These are phyloP conservation scores for Indicator indicator DNA, from an alignment of 2,113 vertebrate genomes.

Conservation along the genomic window DNA sequence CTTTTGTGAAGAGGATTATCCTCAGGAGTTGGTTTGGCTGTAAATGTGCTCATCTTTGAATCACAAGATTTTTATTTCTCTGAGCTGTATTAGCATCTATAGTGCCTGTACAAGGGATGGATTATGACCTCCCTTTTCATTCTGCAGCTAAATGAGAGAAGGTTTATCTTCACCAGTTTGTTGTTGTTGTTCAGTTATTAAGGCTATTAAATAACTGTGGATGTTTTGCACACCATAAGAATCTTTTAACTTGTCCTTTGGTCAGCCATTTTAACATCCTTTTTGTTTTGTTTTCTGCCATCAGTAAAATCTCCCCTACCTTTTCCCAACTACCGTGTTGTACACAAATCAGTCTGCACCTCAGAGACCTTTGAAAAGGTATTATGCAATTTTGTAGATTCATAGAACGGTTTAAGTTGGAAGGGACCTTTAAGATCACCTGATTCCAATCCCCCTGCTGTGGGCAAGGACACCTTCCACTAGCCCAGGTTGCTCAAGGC, in stretches of 20 bases:
- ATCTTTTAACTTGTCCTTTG: neutral
- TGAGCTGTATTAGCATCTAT: neutral
- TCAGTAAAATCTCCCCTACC: neutral
- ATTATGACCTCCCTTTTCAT: constrained; percentile 22
- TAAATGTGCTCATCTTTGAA: constrained; percentile 13
- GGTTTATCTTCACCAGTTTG: neutral
- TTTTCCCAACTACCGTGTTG: neutral
- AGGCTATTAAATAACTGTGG: neutral
- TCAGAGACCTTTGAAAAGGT: neutral
- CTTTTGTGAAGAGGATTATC: constrained; percentile 21
- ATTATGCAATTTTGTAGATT: neutral
- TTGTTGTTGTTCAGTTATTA: neutral
- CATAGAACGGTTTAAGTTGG: neutral
- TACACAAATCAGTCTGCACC: neutral
- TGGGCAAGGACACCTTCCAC: too few relatives aligned
- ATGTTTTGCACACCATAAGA: neutral
- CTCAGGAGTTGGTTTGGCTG: constrained; percentile 6
- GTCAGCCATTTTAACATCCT: neutral
- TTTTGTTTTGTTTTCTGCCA: neutral
- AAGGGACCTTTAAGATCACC: too few relatives aligned
- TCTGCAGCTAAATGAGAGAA: neutral
- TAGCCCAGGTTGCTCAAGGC: too few relatives aligned
- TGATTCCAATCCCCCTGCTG: too few relatives aligned
- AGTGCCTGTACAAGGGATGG: neutral
- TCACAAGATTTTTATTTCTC: neutral